A percentile compares a stretch with the other conserved stretches of the same genome.
phyloP scores from a whole-genome alignment of 1,140 invertebrate species.

The Ceratina calcarata region DNA sequence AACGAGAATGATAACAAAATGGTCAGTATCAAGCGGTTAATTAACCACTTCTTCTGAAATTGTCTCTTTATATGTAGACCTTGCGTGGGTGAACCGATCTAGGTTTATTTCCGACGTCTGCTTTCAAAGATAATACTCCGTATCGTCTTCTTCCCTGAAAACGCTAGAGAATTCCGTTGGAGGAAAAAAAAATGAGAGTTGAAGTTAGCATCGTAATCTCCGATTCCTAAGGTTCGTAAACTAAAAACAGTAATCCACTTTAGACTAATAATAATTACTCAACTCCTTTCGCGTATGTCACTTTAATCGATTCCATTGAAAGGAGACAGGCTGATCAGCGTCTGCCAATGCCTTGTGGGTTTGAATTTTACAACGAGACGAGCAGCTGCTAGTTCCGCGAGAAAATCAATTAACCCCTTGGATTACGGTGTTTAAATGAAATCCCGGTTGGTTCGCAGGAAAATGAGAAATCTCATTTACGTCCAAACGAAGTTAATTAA shows the following conservation, averaged over 20 bases:
- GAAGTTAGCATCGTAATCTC: background rate
- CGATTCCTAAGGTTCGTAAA: background rate
- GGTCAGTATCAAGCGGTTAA: background rate
- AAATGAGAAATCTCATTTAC: background rate
- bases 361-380: background rate
- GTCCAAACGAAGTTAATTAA: conserved; percentile 27
- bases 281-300: background rate
- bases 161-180: background rate
- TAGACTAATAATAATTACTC: background rate
- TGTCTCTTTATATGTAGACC: background rate
- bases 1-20: background rate
- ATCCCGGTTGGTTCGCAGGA: background rate
- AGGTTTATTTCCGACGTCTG: background rate
- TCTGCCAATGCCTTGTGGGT: too few species aligned
- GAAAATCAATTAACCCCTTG: conserved; percentile 16
- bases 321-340: background rate
- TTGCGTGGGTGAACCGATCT: background rate
- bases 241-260: background rate
- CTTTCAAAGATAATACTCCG: background rate
- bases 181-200: background rate
- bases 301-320: background rate
- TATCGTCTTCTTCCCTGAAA: background rate
- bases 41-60: background rate
- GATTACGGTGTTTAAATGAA: conserved; percentile 13
- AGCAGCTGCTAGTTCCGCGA: background rate